Evolutionary conservation across 2,888 invertebrate genomes (phyloP), one percentile per base, ranked within the genome.

Genomic region (Pammene fasciana): DNA sequence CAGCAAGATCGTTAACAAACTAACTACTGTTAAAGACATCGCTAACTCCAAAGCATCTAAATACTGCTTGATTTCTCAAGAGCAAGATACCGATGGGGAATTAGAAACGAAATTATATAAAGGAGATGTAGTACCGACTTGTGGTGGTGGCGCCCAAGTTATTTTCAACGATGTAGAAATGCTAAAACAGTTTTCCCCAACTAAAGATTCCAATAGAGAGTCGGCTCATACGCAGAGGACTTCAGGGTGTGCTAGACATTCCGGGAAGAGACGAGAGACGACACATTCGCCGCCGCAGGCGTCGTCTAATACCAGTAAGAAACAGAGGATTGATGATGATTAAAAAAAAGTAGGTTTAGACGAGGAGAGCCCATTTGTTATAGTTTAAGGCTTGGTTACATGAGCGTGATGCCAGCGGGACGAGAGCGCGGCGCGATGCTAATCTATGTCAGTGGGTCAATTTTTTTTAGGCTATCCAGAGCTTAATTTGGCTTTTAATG

Each of bases 141-240:
- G 96, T 68, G 97, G 97, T 1, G 99, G 99, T 0, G 99, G 99
- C 0, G 97, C 98, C 0, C 98, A 99, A 81, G 97, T 99, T 0
- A 96, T 99, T 36, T 98, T 99, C 83, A 96, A 97, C 77, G 99
- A 99, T 86, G 96, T 99, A 0, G 99, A 99, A 85, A 95, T 96
- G 82, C 85, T 99, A 9, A 95, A 95, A 74, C 97, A 98, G 81
- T 94, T 95, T 78, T 97, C 97, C 0, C 97, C 97, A 0, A 95
- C 93, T 0, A 74, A 84, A 5, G 89, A 90, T 0, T 80, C 82
- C 0, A 78, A 84, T 2, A 83, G 85, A 0, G 74, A 74, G 2
- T 73, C 79, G 0, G 76, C 82, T n/a, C 78, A 87, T 13, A 74
- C 90, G 0, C 54, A 54, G 34, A 82, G 79, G 0, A 83, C 79